These are phyloP conservation scores for Siphlonurus alternatus DNA, from an alignment of 2,888 invertebrate species.

Conservation along the genomic window DNA sequence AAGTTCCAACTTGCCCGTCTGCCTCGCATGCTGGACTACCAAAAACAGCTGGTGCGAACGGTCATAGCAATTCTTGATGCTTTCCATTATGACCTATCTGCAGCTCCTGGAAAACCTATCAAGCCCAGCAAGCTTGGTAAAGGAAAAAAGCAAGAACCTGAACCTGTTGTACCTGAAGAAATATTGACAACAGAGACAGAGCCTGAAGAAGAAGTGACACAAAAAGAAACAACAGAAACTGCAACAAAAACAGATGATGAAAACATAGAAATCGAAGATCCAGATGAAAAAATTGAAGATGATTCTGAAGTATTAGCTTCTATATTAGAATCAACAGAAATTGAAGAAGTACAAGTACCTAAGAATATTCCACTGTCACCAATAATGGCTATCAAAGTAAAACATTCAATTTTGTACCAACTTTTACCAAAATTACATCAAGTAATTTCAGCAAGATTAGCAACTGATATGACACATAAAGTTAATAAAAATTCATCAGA, in stretches of 20 bases:
- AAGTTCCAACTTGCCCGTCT: constrained; percentile 65
- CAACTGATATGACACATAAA: constrained; percentile 58
- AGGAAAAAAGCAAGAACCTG: constrained; percentile 9
- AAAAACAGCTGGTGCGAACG: constrained; percentile 65
- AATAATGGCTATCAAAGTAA: neutral
- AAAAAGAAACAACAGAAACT: constrained; percentile 7
- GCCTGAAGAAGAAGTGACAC: constrained; percentile 7
- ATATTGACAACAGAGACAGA: constrained; percentile 12
- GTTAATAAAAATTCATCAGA: constrained; percentile 50
- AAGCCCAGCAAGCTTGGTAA: constrained; percentile 1
- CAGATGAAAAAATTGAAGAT: constrained; percentile 24
- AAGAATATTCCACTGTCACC: neutral
- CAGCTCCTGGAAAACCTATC: neutral
- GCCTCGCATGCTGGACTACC: constrained; percentile 46
- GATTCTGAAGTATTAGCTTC: constrained; percentile 16
- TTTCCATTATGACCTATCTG: constrained; percentile 79
- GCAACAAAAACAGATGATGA: constrained; percentile 16
- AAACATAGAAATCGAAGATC: constrained; percentile 19
- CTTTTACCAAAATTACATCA: neutral
- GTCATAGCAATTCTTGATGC: constrained; percentile 67
- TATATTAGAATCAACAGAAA: neutral
- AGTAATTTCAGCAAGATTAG: neutral
- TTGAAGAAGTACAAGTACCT: neutral
- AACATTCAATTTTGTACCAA: neutral
- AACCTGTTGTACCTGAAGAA: constrained; percentile 3